phyloP scores from a whole-genome alignment of 2,113 vertebrate genomes.

The Illadopsis cleaveri region DNA sequence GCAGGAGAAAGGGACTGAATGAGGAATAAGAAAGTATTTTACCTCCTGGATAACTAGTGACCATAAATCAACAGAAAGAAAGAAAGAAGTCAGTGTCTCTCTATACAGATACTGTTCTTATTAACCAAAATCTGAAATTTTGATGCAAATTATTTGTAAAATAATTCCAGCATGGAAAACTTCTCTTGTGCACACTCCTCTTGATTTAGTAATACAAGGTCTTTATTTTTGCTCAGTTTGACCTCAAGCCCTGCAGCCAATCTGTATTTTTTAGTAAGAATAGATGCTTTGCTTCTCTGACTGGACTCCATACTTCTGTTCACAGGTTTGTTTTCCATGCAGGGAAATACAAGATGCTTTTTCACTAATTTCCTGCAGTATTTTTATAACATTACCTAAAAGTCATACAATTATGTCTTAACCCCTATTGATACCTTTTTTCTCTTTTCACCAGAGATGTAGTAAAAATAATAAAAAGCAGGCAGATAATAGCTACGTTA shows the following conservation, averaged over 20 bases:
- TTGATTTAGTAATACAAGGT: not conserved
- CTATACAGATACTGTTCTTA: not conserved
- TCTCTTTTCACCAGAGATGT: not conserved
- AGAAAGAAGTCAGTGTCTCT: not conserved
- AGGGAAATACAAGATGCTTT: not conserved
- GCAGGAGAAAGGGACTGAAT: not conserved
- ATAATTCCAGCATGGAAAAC: not conserved
- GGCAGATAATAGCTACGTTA: not conserved
- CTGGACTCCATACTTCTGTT: not conserved
- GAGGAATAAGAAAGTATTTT: not conserved
- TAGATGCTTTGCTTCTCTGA: not conserved
- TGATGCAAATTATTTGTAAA: not conserved
- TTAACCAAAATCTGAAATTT: not conserved
- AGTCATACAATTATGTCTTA: not conserved
- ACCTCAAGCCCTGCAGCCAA: not conserved
- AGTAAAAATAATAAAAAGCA: not conserved
- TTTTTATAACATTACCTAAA: not conserved
- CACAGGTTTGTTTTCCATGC: not conserved
- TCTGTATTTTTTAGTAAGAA: not conserved
- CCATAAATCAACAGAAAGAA: not conserved
- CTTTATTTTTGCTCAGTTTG: not conserved
- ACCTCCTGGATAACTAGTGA: not conserved
- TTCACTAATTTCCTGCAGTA: not conserved
- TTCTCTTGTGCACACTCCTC: not conserved
- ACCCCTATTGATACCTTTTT: not conserved